Evolutionary conservation across 2,888 invertebrate genomes (phyloP), one percentile per base, ranked within the genome.

Genomic region (Myopa testacea): DNA sequence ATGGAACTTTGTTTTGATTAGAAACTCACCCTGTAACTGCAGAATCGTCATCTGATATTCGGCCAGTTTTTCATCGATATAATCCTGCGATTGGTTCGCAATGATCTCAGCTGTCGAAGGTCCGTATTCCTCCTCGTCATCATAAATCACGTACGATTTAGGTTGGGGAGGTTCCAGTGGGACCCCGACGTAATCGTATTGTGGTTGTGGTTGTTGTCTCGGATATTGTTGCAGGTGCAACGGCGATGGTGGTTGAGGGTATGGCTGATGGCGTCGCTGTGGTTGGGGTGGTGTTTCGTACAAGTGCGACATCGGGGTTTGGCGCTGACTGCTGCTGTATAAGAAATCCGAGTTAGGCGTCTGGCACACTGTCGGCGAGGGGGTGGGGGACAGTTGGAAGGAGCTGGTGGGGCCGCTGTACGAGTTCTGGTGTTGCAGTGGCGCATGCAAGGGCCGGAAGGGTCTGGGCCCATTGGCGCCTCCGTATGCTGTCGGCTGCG

Each of bases 31-130:
- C 93, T 96, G 96, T 85, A 97, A 91, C 88, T 95, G 93, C 86
- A 95, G 94, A 89, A 97, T 97, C 52, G 97, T 97, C 81, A 95
- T 94, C 90, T 97, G 96, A 89, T 97, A 97, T 90, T 97, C 96
- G 74, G 96, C 96, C 85, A 97, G 92, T 89, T 96, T 95, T 90
- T 97, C 97, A 88, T 97, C 97, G 82, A 97, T 93, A 89, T 97
- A 97, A 90, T 97, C 97, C 90, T 97, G 97, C 79, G 96, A 96
- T 90, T 97, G 97, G 88, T 94, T 95, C 80, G 96, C 96, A 84
- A 97, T 96, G 84, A 96, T 96, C 90, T 96, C 96, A 69, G 96
- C 96, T 26, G 96, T 96, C 79, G 96, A 95, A 12, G 95, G 95
- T 67, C 96, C 95, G 83, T 93, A 91, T 82, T 94, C 93, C 86